Percentiles rank a stretch among this genome's conserved stretches.
phyloP scores from a whole-genome alignment of 2,797 vertebrate species.

The Tenualosa thibaudeaui region DNA sequence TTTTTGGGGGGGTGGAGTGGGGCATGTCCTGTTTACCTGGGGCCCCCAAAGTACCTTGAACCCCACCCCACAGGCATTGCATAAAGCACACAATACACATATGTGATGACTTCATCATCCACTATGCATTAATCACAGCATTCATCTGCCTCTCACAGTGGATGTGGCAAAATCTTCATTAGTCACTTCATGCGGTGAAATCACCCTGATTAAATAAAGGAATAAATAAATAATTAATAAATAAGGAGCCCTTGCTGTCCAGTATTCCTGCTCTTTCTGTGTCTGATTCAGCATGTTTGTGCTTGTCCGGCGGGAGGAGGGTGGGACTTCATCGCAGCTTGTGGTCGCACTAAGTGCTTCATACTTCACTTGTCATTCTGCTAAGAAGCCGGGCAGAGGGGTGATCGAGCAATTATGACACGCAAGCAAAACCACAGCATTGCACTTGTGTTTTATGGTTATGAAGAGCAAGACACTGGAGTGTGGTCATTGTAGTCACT shows the following conservation, averaged over 20 bases:
- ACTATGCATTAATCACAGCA: background rate
- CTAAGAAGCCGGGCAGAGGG: background rate
- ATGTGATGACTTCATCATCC: background rate
- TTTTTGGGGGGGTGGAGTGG: no score
- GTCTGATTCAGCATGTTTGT: background rate
- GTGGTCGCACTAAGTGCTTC: background rate
- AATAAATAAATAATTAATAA: background rate
- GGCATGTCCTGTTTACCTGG: no score
- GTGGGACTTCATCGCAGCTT: background rate
- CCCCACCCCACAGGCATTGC: no score
- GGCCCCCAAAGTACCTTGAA: no score
- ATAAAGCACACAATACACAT: background rate
- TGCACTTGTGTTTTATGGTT: background rate
- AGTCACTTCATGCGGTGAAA: background rate
- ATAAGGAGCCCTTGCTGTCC: background rate
- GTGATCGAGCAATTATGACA: background rate
- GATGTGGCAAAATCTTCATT: background rate
- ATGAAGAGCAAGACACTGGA: background rate
- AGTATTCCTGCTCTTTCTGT: background rate
- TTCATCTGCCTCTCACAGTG: background rate
- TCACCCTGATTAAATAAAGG: background rate
- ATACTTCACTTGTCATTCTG: background rate
- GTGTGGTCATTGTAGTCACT: background rate
- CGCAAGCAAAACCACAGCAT: background rate
- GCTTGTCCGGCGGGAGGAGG: background rate